Percentiles rank a stretch among this genome's conserved stretches.
phyloP scores from a whole-genome alignment of 2,888 invertebrate species.

The Biston stratarius region DNA sequence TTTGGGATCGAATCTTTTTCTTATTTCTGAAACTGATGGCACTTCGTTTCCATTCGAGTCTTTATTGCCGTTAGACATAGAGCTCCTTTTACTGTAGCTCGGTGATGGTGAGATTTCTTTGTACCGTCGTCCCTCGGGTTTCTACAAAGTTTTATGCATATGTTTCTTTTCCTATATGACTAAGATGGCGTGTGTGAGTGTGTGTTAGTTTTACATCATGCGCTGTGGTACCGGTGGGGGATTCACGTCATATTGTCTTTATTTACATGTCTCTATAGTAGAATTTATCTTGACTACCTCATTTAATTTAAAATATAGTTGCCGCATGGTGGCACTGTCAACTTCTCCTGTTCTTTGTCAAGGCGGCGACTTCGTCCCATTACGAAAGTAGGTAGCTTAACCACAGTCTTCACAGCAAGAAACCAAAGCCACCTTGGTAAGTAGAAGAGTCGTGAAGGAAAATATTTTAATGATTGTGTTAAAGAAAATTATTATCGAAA shows the following conservation, averaged over 20 bases:
- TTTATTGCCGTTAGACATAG: slow-evolving; percentile 78
- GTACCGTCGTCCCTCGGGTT: slow-evolving; percentile 78
- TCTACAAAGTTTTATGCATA: slow-evolving; percentile 74
- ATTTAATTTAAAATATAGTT: no score
- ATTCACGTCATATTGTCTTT: slow-evolving; percentile 33
- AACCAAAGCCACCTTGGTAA: no score
- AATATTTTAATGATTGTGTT: not conserved
- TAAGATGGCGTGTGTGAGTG: slow-evolving; percentile 72
- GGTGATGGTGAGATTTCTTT: slow-evolving; percentile 74
- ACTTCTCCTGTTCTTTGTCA: no score
- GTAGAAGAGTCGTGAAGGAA: not conserved
- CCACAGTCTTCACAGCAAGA: no score
- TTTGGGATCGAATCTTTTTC: slow-evolving; percentile 85
- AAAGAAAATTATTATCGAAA: not conserved
- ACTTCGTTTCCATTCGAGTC: slow-evolving; percentile 87
- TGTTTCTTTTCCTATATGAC: slow-evolving; percentile 58
- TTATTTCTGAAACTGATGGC: slow-evolving; percentile 86
- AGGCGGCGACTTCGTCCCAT: no score
- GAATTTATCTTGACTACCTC: not conserved
- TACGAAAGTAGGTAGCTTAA: no score
- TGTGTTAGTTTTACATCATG: slow-evolving; percentile 82
- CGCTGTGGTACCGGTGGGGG: slow-evolving; percentile 51
- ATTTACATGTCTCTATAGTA: not conserved
- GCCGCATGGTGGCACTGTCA: no score
- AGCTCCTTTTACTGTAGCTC: slow-evolving; percentile 72